Evolutionary conservation across 1,140 invertebrate genomes (phyloP), one percentile per base, ranked within the genome.

Genomic region (Cylas formicarius): DNA sequence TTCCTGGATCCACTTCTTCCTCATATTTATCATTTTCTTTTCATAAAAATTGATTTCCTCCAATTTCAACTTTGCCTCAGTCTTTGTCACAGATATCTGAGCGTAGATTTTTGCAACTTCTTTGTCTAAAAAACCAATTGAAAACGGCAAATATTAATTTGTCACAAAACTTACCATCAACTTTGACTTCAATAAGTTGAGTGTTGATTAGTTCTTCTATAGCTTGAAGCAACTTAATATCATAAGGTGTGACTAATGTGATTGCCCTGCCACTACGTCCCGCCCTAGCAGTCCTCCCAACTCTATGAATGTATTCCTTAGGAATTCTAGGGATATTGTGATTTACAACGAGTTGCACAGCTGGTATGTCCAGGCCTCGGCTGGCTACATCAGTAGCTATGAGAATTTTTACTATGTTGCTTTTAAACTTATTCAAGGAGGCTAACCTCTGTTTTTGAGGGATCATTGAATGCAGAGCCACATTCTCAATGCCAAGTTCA

Each of bases 341-440:
- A 71, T 99, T 98, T 1, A 99, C 79, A 0, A 99, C 88, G 44
- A 97, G 70, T 63, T 95, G 79, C 2, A 97, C 91, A 37, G 82
- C 76, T 2, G 86, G 85, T 61, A 93, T 90, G 57, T 91, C 88
- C 14, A 93, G 67, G 55, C 94, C 94, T 71, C 94, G 75, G 50
- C 91, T 90, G 1, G 93, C 95, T 1, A 99, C 90, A 74, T 98
- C 92, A 14, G 96, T 99, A 3, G 95, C 91, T 39, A 99, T 84
- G 2, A 99, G 71, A 18, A 96, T 92, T 47, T 84, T 84, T 2
- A 82, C 72, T 16, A 80, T 73, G 60, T 87, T 86, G 1, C 89
- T 90, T 60, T 91, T 86, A 63, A 97, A 97, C 61, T 81, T 82
- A 21, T 78, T 75, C 2, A 97, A 68, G 0, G 90, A 78, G 8